Evolutionary conservation across 2,888 invertebrate genomes (phyloP).

Genomic region (Acrobasis repandana): DNA sequence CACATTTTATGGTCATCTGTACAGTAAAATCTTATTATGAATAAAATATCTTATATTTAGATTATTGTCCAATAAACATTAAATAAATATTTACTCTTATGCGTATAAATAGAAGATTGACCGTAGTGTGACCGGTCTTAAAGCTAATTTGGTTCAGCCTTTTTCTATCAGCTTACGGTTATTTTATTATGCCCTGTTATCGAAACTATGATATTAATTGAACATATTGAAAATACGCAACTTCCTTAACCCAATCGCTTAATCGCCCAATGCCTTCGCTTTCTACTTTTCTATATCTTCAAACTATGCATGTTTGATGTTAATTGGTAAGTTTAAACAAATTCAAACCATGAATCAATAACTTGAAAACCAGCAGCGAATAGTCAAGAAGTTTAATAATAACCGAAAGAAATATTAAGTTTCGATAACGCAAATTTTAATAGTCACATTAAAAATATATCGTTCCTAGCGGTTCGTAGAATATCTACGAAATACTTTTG

Average conservation of each 20-base stretch:
- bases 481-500: no score
- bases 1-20: neutral
- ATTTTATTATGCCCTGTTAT: neutral
- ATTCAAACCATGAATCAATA: neutral
- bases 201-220: neutral
- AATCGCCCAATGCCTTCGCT: conserved; percentile 4
- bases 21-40: neutral
- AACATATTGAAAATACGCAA: neutral
- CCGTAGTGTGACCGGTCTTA: neutral
- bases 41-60: neutral
- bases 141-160: neutral
- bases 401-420: no score
- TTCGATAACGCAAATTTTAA: no score
- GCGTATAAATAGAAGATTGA: neutral
- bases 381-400: neutral
- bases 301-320: conserved; percentile 5
- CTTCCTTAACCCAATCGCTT: neutral
- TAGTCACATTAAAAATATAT: no score
- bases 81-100: neutral
- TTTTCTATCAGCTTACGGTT: neutral
- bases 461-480: no score
- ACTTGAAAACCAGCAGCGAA: neutral
- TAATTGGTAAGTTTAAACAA: neutral
- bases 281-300: conserved; percentile 4
- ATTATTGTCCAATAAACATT: neutral